Percentiles rank a stretch among this genome's conserved stretches.
Evolutionary conservation across 2,888 invertebrate species (phyloP).

Genomic region (Cantharis rustica): DNA sequence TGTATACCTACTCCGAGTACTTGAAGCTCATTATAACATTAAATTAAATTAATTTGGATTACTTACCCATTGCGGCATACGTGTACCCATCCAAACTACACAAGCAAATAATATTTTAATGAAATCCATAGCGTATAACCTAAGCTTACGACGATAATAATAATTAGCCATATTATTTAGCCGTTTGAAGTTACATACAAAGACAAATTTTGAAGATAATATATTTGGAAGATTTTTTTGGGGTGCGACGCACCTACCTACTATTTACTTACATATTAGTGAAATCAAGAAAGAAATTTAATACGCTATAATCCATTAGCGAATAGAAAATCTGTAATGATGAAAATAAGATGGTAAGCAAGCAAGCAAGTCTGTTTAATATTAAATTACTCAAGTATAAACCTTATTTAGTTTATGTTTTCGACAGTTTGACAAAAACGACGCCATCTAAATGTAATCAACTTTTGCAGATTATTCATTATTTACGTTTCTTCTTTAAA

Average conservation of each 20-base stretch:
- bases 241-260: neutral
- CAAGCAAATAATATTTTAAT: neutral
- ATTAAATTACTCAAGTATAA: constrained; percentile 37
- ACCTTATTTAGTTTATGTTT: constrained; percentile 26
- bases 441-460: constrained; percentile 43
- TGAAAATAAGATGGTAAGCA: neutral
- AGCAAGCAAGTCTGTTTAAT: constrained; percentile 31
- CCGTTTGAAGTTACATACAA: neutral
- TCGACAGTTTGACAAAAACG: constrained; percentile 38
- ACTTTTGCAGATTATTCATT: constrained; percentile 44
- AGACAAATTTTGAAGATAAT: neutral
- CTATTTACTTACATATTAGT: neutral
- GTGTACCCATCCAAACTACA: neutral
- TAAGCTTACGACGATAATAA: neutral
- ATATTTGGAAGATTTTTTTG: neutral
- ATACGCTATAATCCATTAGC: neutral
- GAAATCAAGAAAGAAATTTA: neutral
- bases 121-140: neutral
- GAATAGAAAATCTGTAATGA: neutral
- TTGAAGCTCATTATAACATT: neutral
- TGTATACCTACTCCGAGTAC: too few relatives aligned
- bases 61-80: neutral
- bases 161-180: neutral
- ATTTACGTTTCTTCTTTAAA: constrained; percentile 29
- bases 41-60: neutral